Base-by-base conservation (phyloP, 2,113 vertebrate genomes). In the Nibea coibor region DNA sequence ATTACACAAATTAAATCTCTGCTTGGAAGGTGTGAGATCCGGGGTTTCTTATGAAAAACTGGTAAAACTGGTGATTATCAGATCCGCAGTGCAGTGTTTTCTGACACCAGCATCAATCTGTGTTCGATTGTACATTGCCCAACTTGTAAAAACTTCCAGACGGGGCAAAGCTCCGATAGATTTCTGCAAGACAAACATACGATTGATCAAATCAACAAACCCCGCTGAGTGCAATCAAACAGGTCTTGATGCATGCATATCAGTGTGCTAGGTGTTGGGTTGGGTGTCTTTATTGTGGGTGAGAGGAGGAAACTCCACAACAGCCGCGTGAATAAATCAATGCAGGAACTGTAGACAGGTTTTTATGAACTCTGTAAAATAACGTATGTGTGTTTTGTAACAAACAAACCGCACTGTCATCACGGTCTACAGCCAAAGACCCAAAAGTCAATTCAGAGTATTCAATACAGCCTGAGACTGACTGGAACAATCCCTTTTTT, bases 401-500 rank as follows among this genome's bases (percentile, higher is more conserved):
- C 12, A 10, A 65, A 63, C 31, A 50, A 51, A 63, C 17, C 4
- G 4, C 20, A 48, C 22, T 6, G 31, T 56, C 22, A 56, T 28
- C 31, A n/a, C 42, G 39, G 56, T 73, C 24, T 19, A 35, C 2
- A 16, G 47, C 43, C 45, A 59, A n/a, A n/a, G 22, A 51, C 24
- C 35, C 24, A 3, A 22, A 47, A n/a, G 17, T 64, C 28, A 31
- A 26, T 57, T 47, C 10, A 54, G 39, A 58, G 42, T 48, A 19
- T 64, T 35, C 15, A 70, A 22, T 47, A 9, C 17, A 51, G 11
- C n/a, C 14, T 16, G 28, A 42, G 51, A 61, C 20, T 10, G 7
- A 28, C 28, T 71, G 12, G 14, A 65, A 20, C 7, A 17, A n/a
- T 65, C 73, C 58, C 59, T 81, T 80, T 65, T 82, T 70, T 72